Percentiles rank a stretch among this genome's conserved stretches.
phyloP scores from a whole-genome alignment of 1,140 invertebrate species.

The Monomorium pharaonis region DNA sequence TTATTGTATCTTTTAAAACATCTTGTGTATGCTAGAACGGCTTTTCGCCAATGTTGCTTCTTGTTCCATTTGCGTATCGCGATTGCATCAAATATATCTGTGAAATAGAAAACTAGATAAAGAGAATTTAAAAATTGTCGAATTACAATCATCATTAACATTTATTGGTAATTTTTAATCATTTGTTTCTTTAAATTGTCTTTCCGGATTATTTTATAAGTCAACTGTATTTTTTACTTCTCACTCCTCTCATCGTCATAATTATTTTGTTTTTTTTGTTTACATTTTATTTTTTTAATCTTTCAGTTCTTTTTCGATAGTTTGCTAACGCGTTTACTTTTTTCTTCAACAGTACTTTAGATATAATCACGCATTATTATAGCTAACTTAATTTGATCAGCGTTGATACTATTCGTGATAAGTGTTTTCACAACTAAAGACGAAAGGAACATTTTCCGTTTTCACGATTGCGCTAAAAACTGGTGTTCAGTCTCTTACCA shows the following conservation, averaged over 20 bases:
- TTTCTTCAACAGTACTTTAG: slow-evolving; percentile 14
- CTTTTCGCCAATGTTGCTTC: background rate
- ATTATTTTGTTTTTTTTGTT: slow-evolving; percentile 42
- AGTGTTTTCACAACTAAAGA: background rate
- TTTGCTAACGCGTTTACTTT: slow-evolving; percentile 24
- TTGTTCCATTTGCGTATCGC: background rate
- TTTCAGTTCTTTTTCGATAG: slow-evolving; percentile 25
- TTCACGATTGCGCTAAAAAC: slow-evolving; percentile 82
- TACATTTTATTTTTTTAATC: slow-evolving; percentile 16
- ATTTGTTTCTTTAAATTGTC: slow-evolving; percentile 51
- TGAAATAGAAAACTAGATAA: background rate
- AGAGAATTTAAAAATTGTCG: slow-evolving; percentile 35
- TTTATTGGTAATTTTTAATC: slow-evolving; percentile 64
- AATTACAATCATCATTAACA: slow-evolving; percentile 43
- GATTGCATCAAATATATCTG: background rate
- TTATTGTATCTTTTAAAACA: no score
- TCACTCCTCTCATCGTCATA: slow-evolving; percentile 43
- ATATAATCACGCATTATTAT: background rate
- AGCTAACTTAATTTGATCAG: background rate
- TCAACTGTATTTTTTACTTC: slow-evolving; percentile 44
- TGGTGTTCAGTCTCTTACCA: slow-evolving; percentile 71
- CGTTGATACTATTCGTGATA: background rate
- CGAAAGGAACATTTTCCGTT: slow-evolving; percentile 78
- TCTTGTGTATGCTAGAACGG: background rate
- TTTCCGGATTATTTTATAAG: slow-evolving; percentile 51